Evolutionary conservation across 2,113 vertebrate species (phyloP), one percentile per base, ranked within the genome.

Genomic region (Panthera leo): DNA sequence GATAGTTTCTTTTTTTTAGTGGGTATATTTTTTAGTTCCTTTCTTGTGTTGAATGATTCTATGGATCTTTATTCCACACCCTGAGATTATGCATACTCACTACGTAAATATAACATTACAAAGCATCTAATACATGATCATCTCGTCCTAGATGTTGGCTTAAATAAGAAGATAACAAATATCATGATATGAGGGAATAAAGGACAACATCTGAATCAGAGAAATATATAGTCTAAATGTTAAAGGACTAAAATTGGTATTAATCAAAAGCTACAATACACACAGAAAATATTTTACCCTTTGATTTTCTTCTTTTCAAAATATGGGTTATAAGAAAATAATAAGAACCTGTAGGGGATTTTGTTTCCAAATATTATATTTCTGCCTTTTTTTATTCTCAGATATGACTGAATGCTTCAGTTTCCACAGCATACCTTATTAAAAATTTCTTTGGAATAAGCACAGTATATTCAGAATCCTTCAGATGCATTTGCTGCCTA

Each of bases 391-490:
- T 95, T 73, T 29, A 42, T 65, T 67, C 55, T 23, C 27, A 94
- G 51, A 76, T 86, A 58, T 76, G 79, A 82, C 34, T 82, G 68
- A 98, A 85, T 83, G 51, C 61, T 96, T 94, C 93, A 84, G 51
- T 96, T 94, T 98, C 55, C 53, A 78, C 3, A 79, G 91, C 67
- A 85, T 39, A 85, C 83, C 34, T 96, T 96, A 96, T 94, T 96
- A 94, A 96, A 97, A 95, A 34, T 90, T 89, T 94, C 78, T 97
- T 92, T 94, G 71, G 29, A 67, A 89, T 97, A 96, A 95, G 61
- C 31, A 25, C 45, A 73, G 8, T 55, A 8, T 84, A 90, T 95
- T 92, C 88, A 86, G 36, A 95, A 95, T 89, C 23, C 65, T 95
- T 93, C 63, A 82, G 71, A 96, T 3, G 42, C 45, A n/a, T 97